Percentiles rank a stretch among this genome's conserved stretches.
These are phyloP conservation scores for Caerostris darwini DNA, from an alignment of 1,140 invertebrate genomes.

Conservation along the genomic window DNA sequence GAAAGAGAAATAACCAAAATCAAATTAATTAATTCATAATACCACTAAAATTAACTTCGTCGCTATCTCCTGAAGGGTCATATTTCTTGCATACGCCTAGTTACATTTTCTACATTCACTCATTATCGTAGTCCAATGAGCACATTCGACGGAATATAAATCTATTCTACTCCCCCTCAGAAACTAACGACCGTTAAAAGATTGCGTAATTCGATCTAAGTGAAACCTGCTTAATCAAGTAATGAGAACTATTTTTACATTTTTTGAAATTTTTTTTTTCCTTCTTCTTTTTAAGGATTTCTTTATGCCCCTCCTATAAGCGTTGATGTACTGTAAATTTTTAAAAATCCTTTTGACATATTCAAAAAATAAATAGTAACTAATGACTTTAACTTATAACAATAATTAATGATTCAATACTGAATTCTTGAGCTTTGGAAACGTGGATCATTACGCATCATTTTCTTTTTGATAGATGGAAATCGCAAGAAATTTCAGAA, in stretches of 20 bases:
- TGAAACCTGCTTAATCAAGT: slow-evolving; percentile 53
- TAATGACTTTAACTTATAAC: slow-evolving; percentile 62
- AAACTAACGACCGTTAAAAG: slow-evolving; percentile 69
- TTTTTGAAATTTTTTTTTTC: slow-evolving; percentile 12
- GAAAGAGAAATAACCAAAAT: neutral
- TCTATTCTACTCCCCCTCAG: slow-evolving; percentile 23
- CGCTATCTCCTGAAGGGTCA: neutral
- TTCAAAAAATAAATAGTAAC: slow-evolving; percentile 26
- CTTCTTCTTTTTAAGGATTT: neutral
- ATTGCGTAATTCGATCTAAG: slow-evolving; percentile 39
- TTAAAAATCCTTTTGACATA: neutral
- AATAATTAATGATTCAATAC: slow-evolving; percentile 71
- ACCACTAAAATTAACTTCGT: slow-evolving; percentile 37
- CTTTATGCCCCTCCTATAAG: neutral
- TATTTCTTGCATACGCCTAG: slow-evolving; percentile 15
- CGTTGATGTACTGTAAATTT: neutral
- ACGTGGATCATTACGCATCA: slow-evolving; percentile 57
- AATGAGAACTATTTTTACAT: slow-evolving; percentile 44
- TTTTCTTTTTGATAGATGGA: slow-evolving; percentile 63
- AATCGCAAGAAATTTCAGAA: slow-evolving; percentile 11
- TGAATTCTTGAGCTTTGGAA: slow-evolving; percentile 1
- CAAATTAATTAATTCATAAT: slow-evolving; percentile 56
- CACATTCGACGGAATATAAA: slow-evolving; percentile 29
- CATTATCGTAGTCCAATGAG: neutral
- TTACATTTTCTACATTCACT: slow-evolving; percentile 29